Evolutionary conservation across 2,888 invertebrate genomes (phyloP), one percentile per base, ranked within the genome.

Genomic region (Pristionchus mayeri): DNA sequence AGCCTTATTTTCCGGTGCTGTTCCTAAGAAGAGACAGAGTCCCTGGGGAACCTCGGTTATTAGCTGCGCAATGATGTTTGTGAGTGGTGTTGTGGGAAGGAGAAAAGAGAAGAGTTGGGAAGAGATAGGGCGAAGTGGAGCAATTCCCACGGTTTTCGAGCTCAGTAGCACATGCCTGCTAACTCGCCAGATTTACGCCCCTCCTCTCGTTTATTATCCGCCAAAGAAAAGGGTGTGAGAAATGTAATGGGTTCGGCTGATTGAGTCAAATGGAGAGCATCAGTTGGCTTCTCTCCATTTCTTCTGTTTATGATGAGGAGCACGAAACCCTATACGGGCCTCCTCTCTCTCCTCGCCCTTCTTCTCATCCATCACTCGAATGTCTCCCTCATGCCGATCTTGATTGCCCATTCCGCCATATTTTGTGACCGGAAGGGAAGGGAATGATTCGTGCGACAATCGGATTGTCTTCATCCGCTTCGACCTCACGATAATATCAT

Each of bases 11-110:
- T 60, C 57, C 34, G 63, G 18, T 57, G 63, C 34, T 63, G 63
- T 63, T 63, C 63, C 63, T 34, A 63, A 71, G 40, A 71, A 34
- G 37, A 37, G 37, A 40, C 13, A n/a, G 21, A 24, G 40, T 71
- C 71, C 71, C 40, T 16, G 6, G 71, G 71, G 71, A 71, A 40
- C 71, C 63, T 21, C 44, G 37, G 71, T 71, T 71, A 71, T 71
- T 71, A 71, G 71, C 71, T 34, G 71, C 71, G 71, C 71, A 71
- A 71, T 71, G 71, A 71, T 71, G 71, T 71, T 71, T 71, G 71
- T 24, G 71, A 71, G 71, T 71, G 37, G 63, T 71, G 40, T 44
- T 71, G 71, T 37, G 24, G 40, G 44, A 30, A 71, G 71, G 24
- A 71, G 71, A 44, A 71, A 40, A n/a, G 40, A 24, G 71, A 71